Evolutionary conservation across 2,113 vertebrate species (phyloP).

Genomic region (Dipodomys ordii): DNA sequence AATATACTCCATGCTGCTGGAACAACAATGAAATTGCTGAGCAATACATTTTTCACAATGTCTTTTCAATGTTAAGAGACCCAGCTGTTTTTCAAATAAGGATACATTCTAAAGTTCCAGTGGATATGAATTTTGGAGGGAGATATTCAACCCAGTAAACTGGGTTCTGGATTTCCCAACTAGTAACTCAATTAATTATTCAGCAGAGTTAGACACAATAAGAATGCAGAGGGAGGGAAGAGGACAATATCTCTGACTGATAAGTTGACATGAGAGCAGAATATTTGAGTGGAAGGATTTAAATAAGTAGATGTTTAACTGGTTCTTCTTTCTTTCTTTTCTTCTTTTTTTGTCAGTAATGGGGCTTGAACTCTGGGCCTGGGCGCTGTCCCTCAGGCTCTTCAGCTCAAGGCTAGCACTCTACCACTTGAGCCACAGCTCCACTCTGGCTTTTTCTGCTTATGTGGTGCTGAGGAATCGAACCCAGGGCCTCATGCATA

Average conservation of each 20-base stretch:
- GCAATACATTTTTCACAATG: not conserved
- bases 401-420: too few relatives aligned
- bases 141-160: not conserved
- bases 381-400: too few relatives aligned
- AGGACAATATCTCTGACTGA: not conserved
- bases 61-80: not conserved
- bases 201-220: not conserved
- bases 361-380: too few relatives aligned
- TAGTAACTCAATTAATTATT: not conserved
- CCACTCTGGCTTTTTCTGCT: too few relatives aligned
- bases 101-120: not conserved
- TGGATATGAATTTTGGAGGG: constrained; percentile 5
- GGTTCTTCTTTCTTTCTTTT: not conserved
- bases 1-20: not conserved
- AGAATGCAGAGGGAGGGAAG: not conserved
- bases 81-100: not conserved
- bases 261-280: constrained; percentile 2
- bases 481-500: too few relatives aligned
- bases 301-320: not conserved
- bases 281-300: constrained; percentile 33
- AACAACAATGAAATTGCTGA: not conserved
- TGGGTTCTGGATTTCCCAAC: constrained; percentile 24
- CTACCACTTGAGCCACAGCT: too few relatives aligned
- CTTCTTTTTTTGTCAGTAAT: too few relatives aligned
- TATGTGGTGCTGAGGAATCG: too few relatives aligned